These are phyloP conservation scores for Kryptolebias marmoratus DNA, from an alignment of 2,113 vertebrate genomes.

Conservation along the genomic window DNA sequence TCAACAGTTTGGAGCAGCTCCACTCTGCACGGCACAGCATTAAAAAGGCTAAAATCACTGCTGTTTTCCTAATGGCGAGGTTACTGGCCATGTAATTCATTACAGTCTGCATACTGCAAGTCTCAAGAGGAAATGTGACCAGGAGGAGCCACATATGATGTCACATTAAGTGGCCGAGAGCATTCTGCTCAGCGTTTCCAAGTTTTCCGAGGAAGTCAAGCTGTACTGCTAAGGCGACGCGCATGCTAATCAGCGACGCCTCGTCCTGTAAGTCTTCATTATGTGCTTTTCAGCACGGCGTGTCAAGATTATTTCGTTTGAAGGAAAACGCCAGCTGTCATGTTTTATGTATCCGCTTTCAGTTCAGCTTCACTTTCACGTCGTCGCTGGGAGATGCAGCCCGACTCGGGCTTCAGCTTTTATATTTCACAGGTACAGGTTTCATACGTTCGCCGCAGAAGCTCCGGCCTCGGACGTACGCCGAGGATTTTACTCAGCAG, in stretches of 20 bases:
- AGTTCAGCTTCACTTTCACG: constrained; percentile 26
- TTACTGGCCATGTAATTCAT: constrained; percentile 46
- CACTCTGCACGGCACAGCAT: constrained; percentile 26
- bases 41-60: constrained; percentile 52
- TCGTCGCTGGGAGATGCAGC: constrained; percentile 8
- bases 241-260: constrained; percentile 58
- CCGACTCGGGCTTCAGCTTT: constrained; percentile 32
- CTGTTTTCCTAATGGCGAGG: constrained; percentile 45
- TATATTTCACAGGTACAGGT: constrained; percentile 14
- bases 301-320: constrained; percentile 49
- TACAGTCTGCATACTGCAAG: constrained; percentile 48
- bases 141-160: constrained; percentile 39
- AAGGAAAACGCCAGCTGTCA: constrained; percentile 52
- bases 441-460: constrained; percentile 20
- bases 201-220: constrained; percentile 39
- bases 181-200: constrained; percentile 19
- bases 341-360: constrained; percentile 64
- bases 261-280: constrained; percentile 27
- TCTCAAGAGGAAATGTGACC: constrained; percentile 48
- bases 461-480: constrained; percentile 19
- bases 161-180: constrained; percentile 31
- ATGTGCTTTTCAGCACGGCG: constrained; percentile 35
- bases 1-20: constrained; percentile 31
- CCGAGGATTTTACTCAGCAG: constrained; percentile 7
- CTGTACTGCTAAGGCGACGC: constrained; percentile 40